Evolutionary conservation across 2,113 vertebrate genomes (phyloP).

Genomic region (Mobula birostris): DNA sequence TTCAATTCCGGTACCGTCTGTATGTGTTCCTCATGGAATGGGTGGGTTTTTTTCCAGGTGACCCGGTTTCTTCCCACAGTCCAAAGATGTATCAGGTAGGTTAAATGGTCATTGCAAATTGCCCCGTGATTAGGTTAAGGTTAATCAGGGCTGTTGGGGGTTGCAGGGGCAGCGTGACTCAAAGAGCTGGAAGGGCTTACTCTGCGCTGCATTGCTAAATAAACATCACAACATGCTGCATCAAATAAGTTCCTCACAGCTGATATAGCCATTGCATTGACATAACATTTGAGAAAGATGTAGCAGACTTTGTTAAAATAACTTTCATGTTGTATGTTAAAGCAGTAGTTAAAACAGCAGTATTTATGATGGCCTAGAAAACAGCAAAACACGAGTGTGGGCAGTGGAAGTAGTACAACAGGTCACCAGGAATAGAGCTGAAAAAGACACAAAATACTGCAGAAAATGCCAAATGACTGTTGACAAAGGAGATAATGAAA

Average conservation of each 20-base stretch:
- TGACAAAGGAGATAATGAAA: background rate
- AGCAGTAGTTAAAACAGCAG: background rate
- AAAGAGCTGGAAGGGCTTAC: too few species aligned
- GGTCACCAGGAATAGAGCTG: background rate
- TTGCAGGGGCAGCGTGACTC: too few species aligned
- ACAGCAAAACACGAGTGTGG: background rate
- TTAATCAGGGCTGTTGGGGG: too few species aligned
- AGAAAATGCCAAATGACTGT: background rate
- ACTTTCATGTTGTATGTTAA: background rate
- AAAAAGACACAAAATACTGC: background rate
- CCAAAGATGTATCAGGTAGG: too few species aligned
- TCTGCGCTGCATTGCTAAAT: too few species aligned
- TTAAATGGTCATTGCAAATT: too few species aligned
- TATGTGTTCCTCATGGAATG: too few species aligned
- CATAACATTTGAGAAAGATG: slow-evolving; percentile 10
- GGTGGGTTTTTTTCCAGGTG: too few species aligned
- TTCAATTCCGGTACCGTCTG: too few species aligned
- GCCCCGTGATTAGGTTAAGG: too few species aligned
- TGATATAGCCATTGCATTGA: background rate
- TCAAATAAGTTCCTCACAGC: background rate
- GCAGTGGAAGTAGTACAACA: background rate
- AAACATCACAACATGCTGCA: background rate
- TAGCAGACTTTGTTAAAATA: background rate
- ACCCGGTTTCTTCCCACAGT: too few species aligned
- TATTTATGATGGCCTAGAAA: background rate